Percentiles rank a stretch among this genome's conserved stretches.
Evolutionary conservation across 2,888 invertebrate species (phyloP).

Genomic region (Andrena minutula): DNA sequence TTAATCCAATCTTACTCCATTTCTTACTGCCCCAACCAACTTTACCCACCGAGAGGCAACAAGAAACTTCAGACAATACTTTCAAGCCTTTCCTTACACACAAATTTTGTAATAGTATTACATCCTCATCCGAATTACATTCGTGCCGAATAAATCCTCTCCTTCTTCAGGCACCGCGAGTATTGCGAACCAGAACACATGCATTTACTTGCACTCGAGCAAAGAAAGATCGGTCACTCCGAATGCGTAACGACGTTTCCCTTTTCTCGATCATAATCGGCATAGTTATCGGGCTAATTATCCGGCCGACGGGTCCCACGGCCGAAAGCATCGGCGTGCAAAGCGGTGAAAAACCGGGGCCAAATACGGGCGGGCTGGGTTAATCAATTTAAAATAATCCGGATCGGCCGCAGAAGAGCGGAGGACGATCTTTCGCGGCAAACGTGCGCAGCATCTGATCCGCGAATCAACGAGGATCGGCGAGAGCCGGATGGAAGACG

Average conservation of each 20-base stretch:
- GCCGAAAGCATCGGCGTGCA: background rate
- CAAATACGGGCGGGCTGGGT: slow-evolving; percentile 21
- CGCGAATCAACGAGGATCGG: slow-evolving; percentile 71
- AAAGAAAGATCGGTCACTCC: background rate
- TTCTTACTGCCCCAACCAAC: too few relatives aligned
- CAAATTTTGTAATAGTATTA: too few relatives aligned
- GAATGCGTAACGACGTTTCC: slow-evolving; percentile 7
- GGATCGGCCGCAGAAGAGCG: slow-evolving; percentile 34
- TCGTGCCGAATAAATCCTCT: too few relatives aligned
- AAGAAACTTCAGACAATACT: too few relatives aligned
- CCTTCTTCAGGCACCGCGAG: too few relatives aligned
- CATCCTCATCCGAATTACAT: too few relatives aligned
- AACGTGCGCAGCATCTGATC: slow-evolving; percentile 61
- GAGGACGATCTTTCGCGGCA: slow-evolving; percentile 41
- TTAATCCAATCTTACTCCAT: too few relatives aligned
- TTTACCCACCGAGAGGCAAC: too few relatives aligned
- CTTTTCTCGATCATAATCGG: slow-evolving; percentile 9
- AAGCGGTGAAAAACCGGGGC: slow-evolving; percentile 13
- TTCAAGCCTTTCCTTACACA: too few relatives aligned
- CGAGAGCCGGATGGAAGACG: slow-evolving; percentile 64
- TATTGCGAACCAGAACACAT: too few relatives aligned
- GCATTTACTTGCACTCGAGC: too few relatives aligned
- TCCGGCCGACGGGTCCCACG: background rate
- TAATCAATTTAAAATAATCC: slow-evolving; percentile 55
- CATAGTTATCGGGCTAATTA: slow-evolving; percentile 21